Percentiles rank a stretch among this genome's conserved stretches.
Evolutionary conservation across 2,888 invertebrate species (phyloP).

Genomic region (Chorisops tibialis): DNA sequence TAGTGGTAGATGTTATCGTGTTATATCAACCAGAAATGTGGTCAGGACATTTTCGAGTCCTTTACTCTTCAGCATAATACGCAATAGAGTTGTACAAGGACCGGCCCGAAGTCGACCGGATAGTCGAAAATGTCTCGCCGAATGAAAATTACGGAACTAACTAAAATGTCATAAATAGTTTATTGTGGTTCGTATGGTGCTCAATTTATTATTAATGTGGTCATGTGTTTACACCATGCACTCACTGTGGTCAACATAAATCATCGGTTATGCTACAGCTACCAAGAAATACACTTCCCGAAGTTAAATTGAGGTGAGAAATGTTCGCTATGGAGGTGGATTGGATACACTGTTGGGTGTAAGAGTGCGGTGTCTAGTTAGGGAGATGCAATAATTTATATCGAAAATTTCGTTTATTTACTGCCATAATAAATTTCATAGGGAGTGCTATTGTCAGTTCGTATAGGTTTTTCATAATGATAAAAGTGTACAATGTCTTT

Average conservation of each 20-base stretch:
- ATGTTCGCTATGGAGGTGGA: too few species aligned
- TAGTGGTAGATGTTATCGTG: too few species aligned
- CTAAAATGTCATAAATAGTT: constrained; percentile 25
- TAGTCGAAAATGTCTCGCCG: background rate
- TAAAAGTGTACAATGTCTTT: too few species aligned
- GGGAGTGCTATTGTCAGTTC: background rate
- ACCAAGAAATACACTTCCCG: constrained; percentile 12
- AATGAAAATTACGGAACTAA: constrained; percentile 16
- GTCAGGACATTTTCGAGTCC: too few species aligned
- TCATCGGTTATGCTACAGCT: constrained; percentile 1
- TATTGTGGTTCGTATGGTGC: constrained; percentile 21
- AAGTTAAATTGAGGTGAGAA: too few species aligned
- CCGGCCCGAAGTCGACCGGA: too few species aligned
- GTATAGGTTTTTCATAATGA: too few species aligned
- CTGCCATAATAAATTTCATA: background rate
- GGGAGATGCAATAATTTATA: constrained; percentile 7
- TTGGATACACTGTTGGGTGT: background rate
- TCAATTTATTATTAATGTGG: constrained; percentile 31
- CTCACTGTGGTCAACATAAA: constrained; percentile 21
- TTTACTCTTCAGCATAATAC: too few species aligned
- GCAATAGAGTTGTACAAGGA: too few species aligned
- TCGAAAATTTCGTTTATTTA: constrained; percentile 17
- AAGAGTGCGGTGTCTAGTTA: background rate
- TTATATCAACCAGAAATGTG: too few species aligned
- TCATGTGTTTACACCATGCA: constrained; percentile 29